A percentile compares a stretch with the other conserved stretches of the same genome.
Evolutionary conservation across 2,888 invertebrate genomes (phyloP).

Genomic region (Rutpela maculata): DNA sequence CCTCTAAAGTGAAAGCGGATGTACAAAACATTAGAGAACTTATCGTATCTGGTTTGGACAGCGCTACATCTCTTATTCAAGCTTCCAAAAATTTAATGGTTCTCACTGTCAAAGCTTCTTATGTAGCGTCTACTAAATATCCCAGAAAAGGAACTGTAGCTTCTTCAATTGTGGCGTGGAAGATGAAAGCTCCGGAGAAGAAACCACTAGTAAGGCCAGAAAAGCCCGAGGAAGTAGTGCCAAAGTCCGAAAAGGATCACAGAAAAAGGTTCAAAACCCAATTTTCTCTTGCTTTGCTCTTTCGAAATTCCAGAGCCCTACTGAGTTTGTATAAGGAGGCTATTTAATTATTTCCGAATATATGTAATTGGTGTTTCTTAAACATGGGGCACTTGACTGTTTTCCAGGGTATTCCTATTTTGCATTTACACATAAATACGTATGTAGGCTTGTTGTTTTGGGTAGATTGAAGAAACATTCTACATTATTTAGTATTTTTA

Average conservation of each 20-base stretch:
- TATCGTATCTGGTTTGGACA: slow-evolving; percentile 98
- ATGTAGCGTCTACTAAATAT: slow-evolving; percentile 99
- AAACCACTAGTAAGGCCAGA: slow-evolving; percentile 96
- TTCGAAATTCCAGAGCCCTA: slow-evolving; percentile 97
- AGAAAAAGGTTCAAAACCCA: slow-evolving; percentile 96
- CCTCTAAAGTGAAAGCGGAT: slow-evolving; percentile 99
- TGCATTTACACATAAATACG: slow-evolving; percentile 47
- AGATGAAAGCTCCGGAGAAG: slow-evolving; percentile 99
- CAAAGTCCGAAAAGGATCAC: slow-evolving; percentile 97
- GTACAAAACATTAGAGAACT: slow-evolving; percentile 99
- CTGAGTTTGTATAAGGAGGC: slow-evolving; percentile 69
- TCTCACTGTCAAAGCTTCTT: slow-evolving; percentile 97
- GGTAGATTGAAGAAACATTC: slow-evolving; percentile 40
- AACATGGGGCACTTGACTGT: slow-evolving; percentile 20
- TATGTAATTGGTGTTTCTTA: slow-evolving; percentile 28
- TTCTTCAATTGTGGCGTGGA: slow-evolving; percentile 98
- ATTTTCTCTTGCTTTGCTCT: slow-evolving; percentile 93
- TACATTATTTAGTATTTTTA: slow-evolving; percentile 48
- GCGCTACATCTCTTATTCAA: slow-evolving; percentile 98
- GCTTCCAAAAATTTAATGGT: slow-evolving; percentile 99
- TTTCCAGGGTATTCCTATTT: slow-evolving; percentile 42
- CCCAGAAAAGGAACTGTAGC: slow-evolving; percentile 90
- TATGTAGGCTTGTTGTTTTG: slow-evolving; percentile 49
- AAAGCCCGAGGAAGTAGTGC: slow-evolving; percentile 96
- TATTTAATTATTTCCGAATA: slow-evolving; percentile 26